A percentile compares a stretch with the other conserved stretches of the same genome.
Conservation (phyloP, 2,113 vertebrate species). For the Cranoglanis bouderius region DNA sequence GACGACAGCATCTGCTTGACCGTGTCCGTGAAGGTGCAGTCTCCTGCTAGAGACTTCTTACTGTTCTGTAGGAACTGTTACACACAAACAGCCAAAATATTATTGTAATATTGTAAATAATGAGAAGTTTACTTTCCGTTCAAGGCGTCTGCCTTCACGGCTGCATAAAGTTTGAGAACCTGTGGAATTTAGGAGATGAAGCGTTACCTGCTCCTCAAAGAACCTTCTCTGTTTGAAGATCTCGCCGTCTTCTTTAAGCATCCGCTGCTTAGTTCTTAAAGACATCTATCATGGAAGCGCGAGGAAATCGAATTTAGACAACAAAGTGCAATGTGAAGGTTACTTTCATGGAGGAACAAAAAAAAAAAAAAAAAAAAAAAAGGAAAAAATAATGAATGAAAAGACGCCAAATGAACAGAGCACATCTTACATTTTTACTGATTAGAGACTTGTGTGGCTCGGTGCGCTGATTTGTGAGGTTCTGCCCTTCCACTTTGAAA, state of each 20-base stretch:
- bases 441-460: constrained; percentile 77
- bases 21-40: constrained; percentile 92
- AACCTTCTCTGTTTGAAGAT: constrained; percentile 92
- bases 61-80: constrained; percentile 67
- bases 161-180: neutral
- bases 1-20: constrained; percentile 94
- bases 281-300: constrained; percentile 71
- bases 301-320: neutral
- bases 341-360: neutral
- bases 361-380: no score
- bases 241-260: constrained; percentile 95
- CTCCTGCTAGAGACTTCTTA: constrained; percentile 84
- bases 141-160: no score
- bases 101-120: neutral
- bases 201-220: constrained; percentile 89
- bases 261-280: constrained; percentile 86
- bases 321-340: neutral
- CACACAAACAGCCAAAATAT: neutral
- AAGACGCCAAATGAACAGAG: neutral
- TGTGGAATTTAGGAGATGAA: neutral
- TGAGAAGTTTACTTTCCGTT: neutral
- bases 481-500: constrained; percentile 76
- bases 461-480: constrained; percentile 72
- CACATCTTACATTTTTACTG: constrained; percentile 74
- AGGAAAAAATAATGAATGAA: neutral